These are phyloP conservation scores for Hoplodrina blanda DNA, from an alignment of 2,888 invertebrate species.

Conservation along the genomic window DNA sequence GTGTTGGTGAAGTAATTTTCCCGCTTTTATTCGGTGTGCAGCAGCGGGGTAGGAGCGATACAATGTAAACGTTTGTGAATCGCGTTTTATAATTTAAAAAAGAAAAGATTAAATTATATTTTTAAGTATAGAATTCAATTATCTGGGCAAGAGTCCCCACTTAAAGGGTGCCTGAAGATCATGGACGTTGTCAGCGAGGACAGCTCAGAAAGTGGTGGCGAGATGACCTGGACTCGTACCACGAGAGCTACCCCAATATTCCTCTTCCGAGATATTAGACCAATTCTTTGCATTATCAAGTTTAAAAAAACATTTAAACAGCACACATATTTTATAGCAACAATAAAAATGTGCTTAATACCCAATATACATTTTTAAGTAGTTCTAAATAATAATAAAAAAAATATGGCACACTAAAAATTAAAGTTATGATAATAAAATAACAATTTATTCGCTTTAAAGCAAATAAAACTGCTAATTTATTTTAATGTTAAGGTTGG, in stretches of 20 bases:
- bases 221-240: too few species aligned
- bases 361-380: slow-evolving; percentile 14
- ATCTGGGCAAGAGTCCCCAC: too few species aligned
- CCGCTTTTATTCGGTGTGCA: slow-evolving; percentile 86
- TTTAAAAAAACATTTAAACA: neutral
- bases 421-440: slow-evolving; percentile 45
- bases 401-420: slow-evolving; percentile 40
- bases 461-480: slow-evolving; percentile 33
- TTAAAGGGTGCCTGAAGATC: too few species aligned
- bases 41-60: slow-evolving; percentile 73
- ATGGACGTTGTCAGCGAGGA: too few species aligned
- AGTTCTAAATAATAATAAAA: slow-evolving; percentile 17
- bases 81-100: slow-evolving; percentile 25
- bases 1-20: slow-evolving; percentile 86
- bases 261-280: neutral
- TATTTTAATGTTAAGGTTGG: slow-evolving; percentile 40
- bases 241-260: neutral
- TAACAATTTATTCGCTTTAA: slow-evolving; percentile 6
- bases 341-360: slow-evolving; percentile 5
- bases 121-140: too few species aligned
- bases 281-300: neutral
- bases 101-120: too few species aligned
- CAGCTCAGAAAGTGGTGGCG: too few species aligned
- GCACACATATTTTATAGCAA: neutral
- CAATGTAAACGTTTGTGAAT: slow-evolving; percentile 72